Conservation (phyloP, 2,888 invertebrate genomes). For the Cheilosia variabilis region DNA sequence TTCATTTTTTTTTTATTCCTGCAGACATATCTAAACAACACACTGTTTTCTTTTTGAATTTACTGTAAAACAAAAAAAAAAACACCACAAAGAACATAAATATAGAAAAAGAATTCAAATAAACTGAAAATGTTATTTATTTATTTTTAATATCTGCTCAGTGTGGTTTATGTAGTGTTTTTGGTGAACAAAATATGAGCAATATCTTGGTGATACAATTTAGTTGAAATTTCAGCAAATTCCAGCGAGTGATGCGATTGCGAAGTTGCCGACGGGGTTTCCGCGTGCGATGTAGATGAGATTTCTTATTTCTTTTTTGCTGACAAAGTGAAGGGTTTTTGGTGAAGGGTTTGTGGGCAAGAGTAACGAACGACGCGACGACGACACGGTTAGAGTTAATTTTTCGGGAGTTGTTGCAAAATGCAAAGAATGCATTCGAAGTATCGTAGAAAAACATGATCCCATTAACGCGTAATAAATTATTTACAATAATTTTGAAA, state of each 20-base stretch:
- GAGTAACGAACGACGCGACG: constrained; percentile 5
- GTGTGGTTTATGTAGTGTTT: constrained; percentile 27
- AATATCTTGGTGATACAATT: constrained; percentile 34
- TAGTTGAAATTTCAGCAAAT: constrained; percentile 14
- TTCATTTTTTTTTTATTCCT: constrained; percentile 6
- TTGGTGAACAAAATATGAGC: constrained; percentile 5
- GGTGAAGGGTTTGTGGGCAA: background rate
- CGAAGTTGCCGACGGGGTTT: constrained; percentile 70
- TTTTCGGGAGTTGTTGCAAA: constrained; percentile 77
- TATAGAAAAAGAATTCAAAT: constrained; percentile 24
- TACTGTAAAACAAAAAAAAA: constrained; percentile 25
- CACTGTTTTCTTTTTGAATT: constrained; percentile 47
- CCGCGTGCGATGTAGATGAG: background rate
- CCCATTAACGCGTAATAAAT: constrained; percentile 80
- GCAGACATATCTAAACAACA: constrained; percentile 19
- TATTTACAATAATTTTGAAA: constrained; percentile 81
- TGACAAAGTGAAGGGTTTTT: constrained; percentile 1
- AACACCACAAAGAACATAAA: constrained; percentile 19
- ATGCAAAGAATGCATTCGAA: constrained; percentile 79
- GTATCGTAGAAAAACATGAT: constrained; percentile 82
- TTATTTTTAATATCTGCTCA: constrained; percentile 34
- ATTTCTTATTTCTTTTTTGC: constrained; percentile 6
- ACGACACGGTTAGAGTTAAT: background rate
- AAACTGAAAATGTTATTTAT: constrained; percentile 43
- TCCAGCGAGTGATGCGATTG: constrained; percentile 55